phyloP scores from a whole-genome alignment of 2,888 invertebrate species.

The Rhopalosiphum nymphaeae region DNA sequence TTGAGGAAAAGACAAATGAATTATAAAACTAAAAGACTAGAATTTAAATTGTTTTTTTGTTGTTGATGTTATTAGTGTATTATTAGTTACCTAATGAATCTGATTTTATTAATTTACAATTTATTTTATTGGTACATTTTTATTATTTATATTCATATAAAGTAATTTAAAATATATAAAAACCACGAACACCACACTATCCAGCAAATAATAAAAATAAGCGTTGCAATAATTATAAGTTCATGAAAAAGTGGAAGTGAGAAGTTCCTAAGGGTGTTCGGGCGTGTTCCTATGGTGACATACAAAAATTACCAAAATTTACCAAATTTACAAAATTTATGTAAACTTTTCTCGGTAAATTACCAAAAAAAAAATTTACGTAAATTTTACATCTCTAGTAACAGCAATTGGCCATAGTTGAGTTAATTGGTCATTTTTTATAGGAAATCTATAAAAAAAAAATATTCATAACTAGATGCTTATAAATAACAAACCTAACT shows the following conservation, averaged over 20 bases:
- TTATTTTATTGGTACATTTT: background rate
- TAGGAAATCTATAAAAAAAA: too few relatives aligned
- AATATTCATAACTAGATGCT: too few relatives aligned
- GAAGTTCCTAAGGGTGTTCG: background rate
- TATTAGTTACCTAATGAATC: background rate
- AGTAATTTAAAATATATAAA: background rate
- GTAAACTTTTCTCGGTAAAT: too few relatives aligned
- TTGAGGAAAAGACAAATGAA: too few relatives aligned
- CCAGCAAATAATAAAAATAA: background rate
- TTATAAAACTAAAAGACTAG: too few relatives aligned
- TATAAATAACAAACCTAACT: too few relatives aligned
- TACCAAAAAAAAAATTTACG: too few relatives aligned
- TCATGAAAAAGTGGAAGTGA: background rate
- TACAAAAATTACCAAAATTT: background rate
- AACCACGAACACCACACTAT: background rate
- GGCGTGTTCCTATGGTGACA: background rate
- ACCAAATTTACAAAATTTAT: background rate
- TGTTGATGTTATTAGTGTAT: background rate
- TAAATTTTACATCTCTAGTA: too few relatives aligned
- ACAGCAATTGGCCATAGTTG: too few relatives aligned
- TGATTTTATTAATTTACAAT: background rate
- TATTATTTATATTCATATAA: background rate
- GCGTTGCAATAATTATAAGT: background rate
- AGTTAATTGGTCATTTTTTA: too few relatives aligned
- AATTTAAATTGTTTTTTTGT: background rate